A percentile compares a stretch with the other conserved stretches of the same genome.
phyloP scores from a whole-genome alignment of 2,888 invertebrate species.

The Pyrocoelia pectoralis region DNA sequence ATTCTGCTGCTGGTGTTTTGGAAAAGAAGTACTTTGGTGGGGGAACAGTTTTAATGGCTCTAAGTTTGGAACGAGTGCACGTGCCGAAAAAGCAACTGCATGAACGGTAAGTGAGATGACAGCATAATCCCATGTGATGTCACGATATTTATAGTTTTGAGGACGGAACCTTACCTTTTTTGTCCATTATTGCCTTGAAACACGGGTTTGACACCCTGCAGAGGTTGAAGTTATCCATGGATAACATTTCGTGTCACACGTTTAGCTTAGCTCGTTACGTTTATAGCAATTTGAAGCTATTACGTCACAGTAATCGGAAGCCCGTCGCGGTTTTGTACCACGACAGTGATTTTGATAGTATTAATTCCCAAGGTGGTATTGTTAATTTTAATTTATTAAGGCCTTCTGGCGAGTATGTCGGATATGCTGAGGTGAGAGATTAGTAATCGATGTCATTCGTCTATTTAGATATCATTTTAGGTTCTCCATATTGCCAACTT shows the following conservation, averaged over 20 bases:
- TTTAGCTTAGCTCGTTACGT: constrained; percentile 79
- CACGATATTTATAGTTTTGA: constrained; percentile 73
- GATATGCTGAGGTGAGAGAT: constrained; percentile 84
- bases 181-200: constrained; percentile 81
- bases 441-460: too few species aligned
- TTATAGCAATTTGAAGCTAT: constrained; percentile 66
- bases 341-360: constrained; percentile 72
- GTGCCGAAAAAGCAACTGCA: constrained; percentile 71
- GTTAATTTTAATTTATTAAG: constrained; percentile 89
- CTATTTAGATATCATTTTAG: constrained; percentile 65
- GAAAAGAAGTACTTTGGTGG: constrained; percentile 89
- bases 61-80: constrained; percentile 76
- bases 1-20: constrained; percentile 63
- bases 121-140: neutral
- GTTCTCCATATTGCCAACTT: constrained; percentile 89
- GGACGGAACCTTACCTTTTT: constrained; percentile 91
- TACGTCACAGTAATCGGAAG: constrained; percentile 77
- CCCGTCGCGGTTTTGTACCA: constrained; percentile 77
- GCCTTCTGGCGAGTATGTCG: constrained; percentile 80
- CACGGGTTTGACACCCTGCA: constrained; percentile 83
- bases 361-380: constrained; percentile 79
- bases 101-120: constrained; percentile 69
- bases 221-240: constrained; percentile 70
- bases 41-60: constrained; percentile 88
- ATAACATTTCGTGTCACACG: constrained; percentile 75